These are phyloP conservation scores for Leptinotarsa texana DNA, from an alignment of 1,140 invertebrate genomes.

Conservation along the genomic window DNA sequence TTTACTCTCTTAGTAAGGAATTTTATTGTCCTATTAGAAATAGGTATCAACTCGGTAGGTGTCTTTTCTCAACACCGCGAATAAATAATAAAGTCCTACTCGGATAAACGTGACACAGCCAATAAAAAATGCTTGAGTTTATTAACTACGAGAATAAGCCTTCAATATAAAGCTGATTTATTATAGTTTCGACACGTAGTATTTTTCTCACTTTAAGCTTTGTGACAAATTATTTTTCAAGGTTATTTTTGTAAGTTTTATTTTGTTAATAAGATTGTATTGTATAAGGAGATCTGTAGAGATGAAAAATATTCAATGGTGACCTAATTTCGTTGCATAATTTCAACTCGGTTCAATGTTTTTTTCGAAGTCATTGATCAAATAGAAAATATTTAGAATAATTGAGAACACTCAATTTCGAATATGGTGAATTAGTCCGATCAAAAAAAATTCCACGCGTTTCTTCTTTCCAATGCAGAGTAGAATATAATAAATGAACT, in stretches of 20 bases:
- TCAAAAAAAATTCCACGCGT: too few species aligned
- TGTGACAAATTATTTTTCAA: not conserved
- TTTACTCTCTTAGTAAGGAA: not conserved
- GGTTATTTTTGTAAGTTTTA: not conserved
- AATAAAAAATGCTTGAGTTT: conserved; percentile 11
- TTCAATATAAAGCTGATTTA: conserved; percentile 13
- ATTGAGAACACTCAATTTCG: too few species aligned
- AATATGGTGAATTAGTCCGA: too few species aligned
- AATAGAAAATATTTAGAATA: too few species aligned
- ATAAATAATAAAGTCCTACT: conserved; percentile 12
- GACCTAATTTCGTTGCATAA: too few species aligned
- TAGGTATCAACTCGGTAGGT: conserved; percentile 18
- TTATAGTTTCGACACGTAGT: not conserved
- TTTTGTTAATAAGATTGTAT: not conserved
- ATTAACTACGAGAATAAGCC: not conserved
- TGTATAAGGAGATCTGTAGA: too few species aligned
- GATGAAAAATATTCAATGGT: too few species aligned
- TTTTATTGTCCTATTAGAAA: conserved; percentile 18
- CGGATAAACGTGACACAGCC: not conserved
- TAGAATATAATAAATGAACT: too few species aligned
- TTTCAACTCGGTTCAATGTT: too few species aligned
- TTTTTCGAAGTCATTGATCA: too few species aligned
- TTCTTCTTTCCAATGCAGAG: too few species aligned
- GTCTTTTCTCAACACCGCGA: conserved; percentile 10
- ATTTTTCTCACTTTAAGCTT: not conserved